Evolutionary conservation across 2,113 vertebrate species (phyloP).

Genomic region (Ramphastos sulfuratus): DNA sequence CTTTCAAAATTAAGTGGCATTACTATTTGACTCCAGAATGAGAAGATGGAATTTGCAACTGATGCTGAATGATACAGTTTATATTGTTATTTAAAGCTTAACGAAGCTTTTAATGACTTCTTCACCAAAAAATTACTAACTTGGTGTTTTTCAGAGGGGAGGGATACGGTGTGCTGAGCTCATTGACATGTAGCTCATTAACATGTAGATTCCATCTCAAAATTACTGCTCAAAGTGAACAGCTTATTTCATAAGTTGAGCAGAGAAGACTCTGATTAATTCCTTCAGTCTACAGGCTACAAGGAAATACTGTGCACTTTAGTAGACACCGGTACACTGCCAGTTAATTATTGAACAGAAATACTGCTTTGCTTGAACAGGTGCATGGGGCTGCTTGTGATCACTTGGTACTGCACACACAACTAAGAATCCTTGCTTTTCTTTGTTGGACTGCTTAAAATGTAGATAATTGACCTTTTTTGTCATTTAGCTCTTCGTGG

Average conservation of each 20-base stretch:
- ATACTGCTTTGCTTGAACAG: background rate
- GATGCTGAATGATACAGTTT: background rate
- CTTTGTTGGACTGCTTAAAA: background rate
- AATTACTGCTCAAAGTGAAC: background rate
- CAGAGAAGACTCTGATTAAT: background rate
- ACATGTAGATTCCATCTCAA: background rate
- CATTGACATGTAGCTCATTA: background rate
- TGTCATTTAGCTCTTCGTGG: background rate
- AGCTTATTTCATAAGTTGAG: background rate
- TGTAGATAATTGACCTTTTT: background rate
- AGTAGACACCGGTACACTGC: accelerated
- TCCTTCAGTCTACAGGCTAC: background rate
- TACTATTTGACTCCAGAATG: background rate
- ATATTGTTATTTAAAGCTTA: background rate
- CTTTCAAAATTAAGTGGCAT: background rate
- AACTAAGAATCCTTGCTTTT: background rate
- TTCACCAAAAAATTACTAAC: background rate
- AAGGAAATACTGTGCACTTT: accelerated
- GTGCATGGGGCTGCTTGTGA: background rate
- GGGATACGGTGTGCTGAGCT: background rate
- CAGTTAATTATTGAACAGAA: background rate
- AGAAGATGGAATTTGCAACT: background rate
- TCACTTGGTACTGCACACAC: accelerated
- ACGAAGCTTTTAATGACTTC: background rate
- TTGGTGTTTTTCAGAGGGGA: background rate